A percentile compares a stretch with the other conserved stretches of the same genome.
phyloP scores from a whole-genome alignment of 2,113 vertebrate species.

The Eptesicus fuscus region DNA sequence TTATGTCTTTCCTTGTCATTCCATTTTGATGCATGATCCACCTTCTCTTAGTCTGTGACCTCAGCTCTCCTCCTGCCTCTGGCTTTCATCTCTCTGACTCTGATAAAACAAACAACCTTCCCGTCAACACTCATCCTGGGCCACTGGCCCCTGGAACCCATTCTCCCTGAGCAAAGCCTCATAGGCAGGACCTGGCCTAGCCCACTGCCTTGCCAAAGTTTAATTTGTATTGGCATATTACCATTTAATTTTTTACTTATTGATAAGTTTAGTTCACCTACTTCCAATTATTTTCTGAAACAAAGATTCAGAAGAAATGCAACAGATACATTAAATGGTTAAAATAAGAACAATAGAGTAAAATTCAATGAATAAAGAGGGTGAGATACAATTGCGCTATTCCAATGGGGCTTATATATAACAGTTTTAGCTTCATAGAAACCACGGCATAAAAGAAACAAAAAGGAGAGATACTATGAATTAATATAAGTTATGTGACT shows the following conservation, averaged over 20 bases:
- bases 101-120: slow-evolving; percentile 49
- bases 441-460: too few species aligned
- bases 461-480: neutral
- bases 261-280: neutral
- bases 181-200: too few species aligned
- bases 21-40: neutral
- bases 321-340: neutral
- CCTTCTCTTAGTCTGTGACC: neutral
- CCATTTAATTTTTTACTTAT: neutral
- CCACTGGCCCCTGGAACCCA: neutral
- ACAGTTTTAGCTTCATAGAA: neutral
- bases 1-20: slow-evolving; percentile 33
- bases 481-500: neutral
- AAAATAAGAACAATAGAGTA: neutral
- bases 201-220: neutral
- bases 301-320: neutral
- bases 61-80: neutral
- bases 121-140: neutral
- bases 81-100: slow-evolving; percentile 36
- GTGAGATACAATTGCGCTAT: neutral
- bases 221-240: neutral
- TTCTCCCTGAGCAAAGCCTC: neutral
- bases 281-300: neutral
- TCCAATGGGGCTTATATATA: neutral
- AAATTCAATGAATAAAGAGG: neutral